Percentiles rank a stretch among this genome's conserved stretches.
Evolutionary conservation across 2,797 vertebrate species (phyloP).

Genomic region (Oceanodroma leucorhoa): DNA sequence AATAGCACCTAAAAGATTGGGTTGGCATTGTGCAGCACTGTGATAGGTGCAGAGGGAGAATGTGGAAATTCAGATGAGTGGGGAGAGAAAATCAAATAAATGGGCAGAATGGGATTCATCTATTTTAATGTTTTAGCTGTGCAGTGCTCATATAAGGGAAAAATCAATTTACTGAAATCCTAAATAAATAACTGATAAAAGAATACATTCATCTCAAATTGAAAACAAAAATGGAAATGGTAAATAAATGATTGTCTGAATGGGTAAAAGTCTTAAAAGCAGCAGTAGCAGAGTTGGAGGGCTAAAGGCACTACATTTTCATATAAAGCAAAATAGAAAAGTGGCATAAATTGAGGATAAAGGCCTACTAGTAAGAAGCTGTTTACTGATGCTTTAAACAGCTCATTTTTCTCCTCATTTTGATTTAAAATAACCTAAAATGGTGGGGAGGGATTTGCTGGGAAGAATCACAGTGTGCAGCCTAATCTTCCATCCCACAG

Average conservation of each 20-base stretch:
- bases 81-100: background rate
- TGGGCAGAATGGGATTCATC: background rate
- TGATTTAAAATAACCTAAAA: conserved; percentile 50
- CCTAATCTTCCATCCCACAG: conserved; percentile 52
- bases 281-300: background rate
- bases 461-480: background rate
- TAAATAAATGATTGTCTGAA: conserved; percentile 37
- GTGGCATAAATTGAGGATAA: conserved; percentile 49
- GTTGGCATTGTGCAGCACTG: fast-evolving
- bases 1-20: background rate
- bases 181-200: conserved; percentile 59
- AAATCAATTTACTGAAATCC: conserved; percentile 56
- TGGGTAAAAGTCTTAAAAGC: background rate
- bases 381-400: conserved; percentile 50
- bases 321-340: conserved; percentile 55
- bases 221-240: conserved; percentile 35
- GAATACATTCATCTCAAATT: background rate
- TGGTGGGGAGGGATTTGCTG: conserved; percentile 34
- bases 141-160: background rate
- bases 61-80: background rate
- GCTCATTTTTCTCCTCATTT: conserved; percentile 42
- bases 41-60: background rate
- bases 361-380: conserved; percentile 8
- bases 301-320: conserved; percentile 37
- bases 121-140: background rate